These are phyloP conservation scores for Mythimna vitellina DNA, from an alignment of 2,888 invertebrate genomes.

Conservation along the genomic window DNA sequence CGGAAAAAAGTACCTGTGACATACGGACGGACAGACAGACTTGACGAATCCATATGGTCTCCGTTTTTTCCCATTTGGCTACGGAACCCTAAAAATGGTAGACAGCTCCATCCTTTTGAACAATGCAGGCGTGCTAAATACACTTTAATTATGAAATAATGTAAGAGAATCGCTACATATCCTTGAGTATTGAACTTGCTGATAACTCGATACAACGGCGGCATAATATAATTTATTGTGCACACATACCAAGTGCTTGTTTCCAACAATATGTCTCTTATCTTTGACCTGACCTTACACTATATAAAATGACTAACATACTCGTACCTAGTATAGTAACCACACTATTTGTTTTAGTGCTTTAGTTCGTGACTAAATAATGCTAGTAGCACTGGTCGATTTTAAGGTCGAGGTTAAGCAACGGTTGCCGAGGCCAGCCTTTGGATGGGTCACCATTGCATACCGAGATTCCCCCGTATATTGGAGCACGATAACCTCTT, in stretches of 20 bases:
- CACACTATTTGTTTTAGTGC: background rate
- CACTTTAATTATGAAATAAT: slow-evolving; percentile 17
- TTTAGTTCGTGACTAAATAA: too few species aligned
- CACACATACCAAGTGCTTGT: slow-evolving; percentile 9
- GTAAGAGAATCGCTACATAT: slow-evolving; percentile 1
- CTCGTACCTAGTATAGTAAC: background rate
- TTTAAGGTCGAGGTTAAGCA: background rate
- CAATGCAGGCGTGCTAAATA: background rate
- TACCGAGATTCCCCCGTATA: too few species aligned
- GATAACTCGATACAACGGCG: slow-evolving; percentile 18
- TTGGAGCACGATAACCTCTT: too few species aligned
- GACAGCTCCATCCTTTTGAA: background rate
- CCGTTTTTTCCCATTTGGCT: too few species aligned
- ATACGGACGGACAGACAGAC: too few species aligned
- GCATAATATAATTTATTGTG: slow-evolving; percentile 17
- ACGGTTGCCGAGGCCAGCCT: too few species aligned
- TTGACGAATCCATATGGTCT: too few species aligned
- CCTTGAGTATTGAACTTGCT: slow-evolving; percentile 51
- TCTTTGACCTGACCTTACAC: slow-evolving; percentile 54
- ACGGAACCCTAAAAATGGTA: too few species aligned
- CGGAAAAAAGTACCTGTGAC: too few species aligned
- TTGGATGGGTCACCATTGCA: too few species aligned
- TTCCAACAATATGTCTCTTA: slow-evolving; percentile 40
- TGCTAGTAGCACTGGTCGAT: background rate
- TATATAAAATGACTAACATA: slow-evolving; percentile 21